These are phyloP conservation scores for Reticulitermes lucifugus DNA, from an alignment of 2,888 invertebrate genomes.

Conservation along the genomic window DNA sequence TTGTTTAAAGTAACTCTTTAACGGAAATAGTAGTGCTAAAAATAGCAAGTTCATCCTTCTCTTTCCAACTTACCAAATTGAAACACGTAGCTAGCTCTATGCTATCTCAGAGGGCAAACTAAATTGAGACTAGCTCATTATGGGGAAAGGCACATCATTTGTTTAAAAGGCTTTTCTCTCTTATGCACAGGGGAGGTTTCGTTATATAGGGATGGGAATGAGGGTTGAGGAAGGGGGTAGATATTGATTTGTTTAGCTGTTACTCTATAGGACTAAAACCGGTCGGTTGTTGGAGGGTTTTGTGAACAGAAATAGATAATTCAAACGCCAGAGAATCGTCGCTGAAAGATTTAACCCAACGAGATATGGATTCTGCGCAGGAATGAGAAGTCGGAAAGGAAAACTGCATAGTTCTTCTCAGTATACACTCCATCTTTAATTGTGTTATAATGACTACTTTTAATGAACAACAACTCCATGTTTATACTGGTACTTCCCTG, in stretches of 20 bases:
- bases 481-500: too few species aligned
- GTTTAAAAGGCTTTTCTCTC: slow-evolving; percentile 48
- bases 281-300: slow-evolving; percentile 9
- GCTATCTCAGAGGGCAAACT: slow-evolving; percentile 29
- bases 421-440: too few species aligned
- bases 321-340: slow-evolving; percentile 15
- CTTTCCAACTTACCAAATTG: slow-evolving; percentile 12
- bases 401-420: too few species aligned
- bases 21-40: not conserved
- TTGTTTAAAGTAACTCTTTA: not conserved
- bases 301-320: slow-evolving; percentile 34
- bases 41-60: not conserved
- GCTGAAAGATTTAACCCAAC: not conserved
- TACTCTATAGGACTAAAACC: slow-evolving; percentile 26
- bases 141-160: slow-evolving; percentile 46
- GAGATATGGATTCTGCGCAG: too few species aligned
- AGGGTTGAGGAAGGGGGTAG: slow-evolving; percentile 17
- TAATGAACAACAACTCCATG: too few species aligned
- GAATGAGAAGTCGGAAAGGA: too few species aligned
- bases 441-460: too few species aligned
- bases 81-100: slow-evolving; percentile 35
- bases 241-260: slow-evolving; percentile 42
- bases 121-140: slow-evolving; percentile 47
- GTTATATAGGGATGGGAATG: slow-evolving; percentile 31
- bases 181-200: slow-evolving; percentile 43